Base-by-base conservation (phyloP, 1,140 invertebrate genomes). In the Catajapyx aquilonaris region DNA sequence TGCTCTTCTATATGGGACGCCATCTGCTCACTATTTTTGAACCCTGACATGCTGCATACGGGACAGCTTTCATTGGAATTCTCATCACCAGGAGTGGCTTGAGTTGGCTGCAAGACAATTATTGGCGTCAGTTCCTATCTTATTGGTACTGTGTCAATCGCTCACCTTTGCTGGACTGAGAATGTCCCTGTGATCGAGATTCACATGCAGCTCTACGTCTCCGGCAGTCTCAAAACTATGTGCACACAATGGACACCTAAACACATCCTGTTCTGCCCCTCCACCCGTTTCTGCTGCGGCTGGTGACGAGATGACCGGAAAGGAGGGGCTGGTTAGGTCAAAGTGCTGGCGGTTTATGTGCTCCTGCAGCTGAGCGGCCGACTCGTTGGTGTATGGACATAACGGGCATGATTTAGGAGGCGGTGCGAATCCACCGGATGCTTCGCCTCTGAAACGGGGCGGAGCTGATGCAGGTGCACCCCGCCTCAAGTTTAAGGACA, bases 301-400 rank as follows among this genome's bases (percentile, higher is more conserved):
- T 11, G 34, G 45, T n/a, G n/a, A n/a, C 4, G 41, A 44, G n/a
- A 47, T 55, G n/a, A 59, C 48, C 19, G 60, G 59, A 48, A 73
- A 65, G 20, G 71, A 72, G 22, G 76, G 75, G 35, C 79, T 84
- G 13, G 76, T 76, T 21, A 81, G 59, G 59, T 86, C 81, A 58
- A 86, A 79, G 55, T 88, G 83, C 47, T 69, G 66, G 28, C 65
- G 52, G 53, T 86, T 86, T 47, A 88, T 78, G 59, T 88, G 83
- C 46, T 81, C 76, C 56, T 84, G 74, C 33, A 87, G 59, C 45
- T 72, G 68, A 31, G 64, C 57, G 0, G 78, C 72, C 56, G 71
- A 79, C 47, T 69, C 66, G 43, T 77, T 77, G 45, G 61, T 72
- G 53, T 75, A 80, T 45, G 71, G 69, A 62, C 81, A 87, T 54